Evolutionary conservation across 2,888 invertebrate genomes (phyloP).

Genomic region (Andrena minutula): DNA sequence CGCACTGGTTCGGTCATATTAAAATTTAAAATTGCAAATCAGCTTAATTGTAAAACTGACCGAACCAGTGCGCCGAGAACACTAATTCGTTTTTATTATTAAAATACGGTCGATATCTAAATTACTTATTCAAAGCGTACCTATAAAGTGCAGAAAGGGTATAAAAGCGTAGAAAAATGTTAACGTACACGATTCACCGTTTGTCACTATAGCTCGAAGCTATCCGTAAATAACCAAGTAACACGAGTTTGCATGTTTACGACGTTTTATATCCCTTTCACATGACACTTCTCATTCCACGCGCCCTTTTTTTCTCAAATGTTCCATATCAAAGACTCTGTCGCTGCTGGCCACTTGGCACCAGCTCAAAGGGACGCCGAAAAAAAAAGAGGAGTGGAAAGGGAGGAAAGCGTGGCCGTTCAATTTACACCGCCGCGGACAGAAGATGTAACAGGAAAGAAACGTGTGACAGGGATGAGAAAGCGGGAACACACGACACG

Average conservation of each 20-base stretch:
- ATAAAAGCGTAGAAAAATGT: too few species aligned
- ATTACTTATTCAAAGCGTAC: too few species aligned
- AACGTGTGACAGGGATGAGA: neutral
- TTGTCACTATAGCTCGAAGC: too few species aligned
- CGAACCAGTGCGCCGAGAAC: too few species aligned
- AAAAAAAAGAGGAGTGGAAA: neutral
- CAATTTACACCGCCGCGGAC: constrained; percentile 8
- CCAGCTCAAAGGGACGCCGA: constrained; percentile 8
- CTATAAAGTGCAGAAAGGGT: too few species aligned
- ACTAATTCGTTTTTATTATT: too few species aligned
- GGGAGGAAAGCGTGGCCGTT: neutral
- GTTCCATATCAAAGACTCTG: neutral
- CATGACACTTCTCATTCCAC: neutral
- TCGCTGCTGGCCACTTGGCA: constrained; percentile 24
- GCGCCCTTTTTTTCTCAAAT: neutral
- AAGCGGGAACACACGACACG: neutral
- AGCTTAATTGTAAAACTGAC: too few species aligned
- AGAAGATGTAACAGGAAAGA: constrained; percentile 2
- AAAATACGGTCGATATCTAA: too few species aligned
- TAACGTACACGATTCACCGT: too few species aligned
- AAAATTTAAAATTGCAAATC: too few species aligned
- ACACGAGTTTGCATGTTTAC: neutral
- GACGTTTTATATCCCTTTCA: neutral
- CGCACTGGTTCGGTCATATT: too few species aligned
- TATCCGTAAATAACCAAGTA: neutral